Evolutionary conservation across 2,888 invertebrate species (phyloP).

Genomic region (Leucozona laternaria): DNA sequence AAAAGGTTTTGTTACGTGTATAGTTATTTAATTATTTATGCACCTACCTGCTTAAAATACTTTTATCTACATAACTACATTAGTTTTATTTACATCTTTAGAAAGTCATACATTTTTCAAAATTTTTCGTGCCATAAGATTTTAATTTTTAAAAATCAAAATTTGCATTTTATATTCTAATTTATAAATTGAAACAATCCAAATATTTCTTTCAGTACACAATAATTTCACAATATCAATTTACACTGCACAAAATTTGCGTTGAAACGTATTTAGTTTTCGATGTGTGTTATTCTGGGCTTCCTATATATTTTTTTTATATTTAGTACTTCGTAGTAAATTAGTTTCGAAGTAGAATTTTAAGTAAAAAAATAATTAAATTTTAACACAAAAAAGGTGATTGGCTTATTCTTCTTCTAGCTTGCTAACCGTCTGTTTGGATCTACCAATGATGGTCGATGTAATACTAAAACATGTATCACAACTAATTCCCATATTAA

Average conservation of each 20-base stretch:
- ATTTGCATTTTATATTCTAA: no score
- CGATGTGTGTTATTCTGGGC: not conserved
- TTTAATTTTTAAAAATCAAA: no score
- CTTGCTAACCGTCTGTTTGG: constrained; percentile 66
- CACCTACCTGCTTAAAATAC: no score
- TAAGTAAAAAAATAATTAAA: not conserved
- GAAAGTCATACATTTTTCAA: no score
- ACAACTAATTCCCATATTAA: constrained; percentile 59
- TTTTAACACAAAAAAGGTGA: constrained; percentile 21
- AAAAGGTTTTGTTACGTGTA: no score
- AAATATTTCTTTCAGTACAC: not conserved
- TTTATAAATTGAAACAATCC: no score
- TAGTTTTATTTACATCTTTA: no score
- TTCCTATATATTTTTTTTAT: not conserved
- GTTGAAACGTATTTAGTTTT: not conserved
- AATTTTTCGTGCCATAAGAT: no score
- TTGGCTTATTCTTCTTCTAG: constrained; percentile 63
- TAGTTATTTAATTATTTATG: no score
- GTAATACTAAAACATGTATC: constrained; percentile 57
- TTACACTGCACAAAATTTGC: not conserved
- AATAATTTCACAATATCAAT: not conserved
- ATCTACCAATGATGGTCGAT: constrained; percentile 53
- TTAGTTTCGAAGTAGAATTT: not conserved
- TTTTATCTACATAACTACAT: no score
- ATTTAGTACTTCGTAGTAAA: not conserved